A percentile compares a stretch with the other conserved stretches of the same genome.
phyloP scores from a whole-genome alignment of 2,113 vertebrate genomes.

The Hippocampus guttulatus region DNA sequence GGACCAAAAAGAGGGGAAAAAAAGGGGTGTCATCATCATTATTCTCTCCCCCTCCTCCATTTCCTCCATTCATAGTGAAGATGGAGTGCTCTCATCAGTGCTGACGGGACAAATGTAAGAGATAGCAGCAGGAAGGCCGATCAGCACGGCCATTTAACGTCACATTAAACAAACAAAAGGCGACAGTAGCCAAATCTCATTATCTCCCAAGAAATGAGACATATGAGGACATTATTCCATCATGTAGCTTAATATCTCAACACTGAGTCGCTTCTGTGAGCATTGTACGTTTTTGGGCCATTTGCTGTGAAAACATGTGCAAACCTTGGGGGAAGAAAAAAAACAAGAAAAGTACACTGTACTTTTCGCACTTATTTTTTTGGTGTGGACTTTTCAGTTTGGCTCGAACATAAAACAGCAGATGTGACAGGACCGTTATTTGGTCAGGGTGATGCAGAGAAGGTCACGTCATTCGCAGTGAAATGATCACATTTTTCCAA shows the following conservation, averaged over 20 bases:
- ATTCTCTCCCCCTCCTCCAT: conserved; percentile 50
- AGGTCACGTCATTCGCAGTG: background rate
- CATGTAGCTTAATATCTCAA: conserved; percentile 4
- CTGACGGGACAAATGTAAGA: conserved; percentile 24
- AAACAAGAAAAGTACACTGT: too few relatives aligned
- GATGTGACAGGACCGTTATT: background rate
- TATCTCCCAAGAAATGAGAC: background rate
- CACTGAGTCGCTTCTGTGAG: background rate
- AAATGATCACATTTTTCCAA: background rate
- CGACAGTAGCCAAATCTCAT: background rate
- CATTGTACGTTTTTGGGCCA: background rate
- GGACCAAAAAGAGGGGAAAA: conserved; percentile 39
- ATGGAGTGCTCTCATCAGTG: conserved; percentile 44
- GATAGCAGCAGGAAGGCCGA: conserved; percentile 33
- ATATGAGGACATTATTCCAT: background rate
- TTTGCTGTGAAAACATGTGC: background rate
- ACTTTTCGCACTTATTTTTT: background rate
- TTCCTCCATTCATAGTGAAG: conserved; percentile 44
- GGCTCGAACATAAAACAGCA: background rate
- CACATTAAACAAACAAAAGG: conserved; percentile 17
- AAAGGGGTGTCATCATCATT: conserved; percentile 57
- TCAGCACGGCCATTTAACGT: conserved; percentile 21
- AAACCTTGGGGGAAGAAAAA: background rate
- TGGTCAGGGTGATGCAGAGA: background rate
- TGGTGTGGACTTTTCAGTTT: background rate